phyloP scores from a whole-genome alignment of 2,797 vertebrate genomes.

The Clamator glandarius region DNA sequence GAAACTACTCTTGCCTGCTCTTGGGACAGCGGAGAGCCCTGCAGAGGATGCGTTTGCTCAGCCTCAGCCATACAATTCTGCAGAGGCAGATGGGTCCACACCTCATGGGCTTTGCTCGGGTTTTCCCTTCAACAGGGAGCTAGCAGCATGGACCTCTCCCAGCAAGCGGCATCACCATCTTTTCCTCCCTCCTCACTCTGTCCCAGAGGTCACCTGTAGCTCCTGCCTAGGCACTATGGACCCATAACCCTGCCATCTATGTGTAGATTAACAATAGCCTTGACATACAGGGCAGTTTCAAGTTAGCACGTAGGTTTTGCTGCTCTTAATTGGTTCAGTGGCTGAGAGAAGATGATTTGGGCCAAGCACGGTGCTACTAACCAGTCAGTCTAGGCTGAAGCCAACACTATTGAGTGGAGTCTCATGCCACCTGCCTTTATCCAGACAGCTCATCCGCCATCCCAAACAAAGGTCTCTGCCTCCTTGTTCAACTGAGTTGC shows the following conservation, averaged over 20 bases:
- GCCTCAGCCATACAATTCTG: rapidly evolving
- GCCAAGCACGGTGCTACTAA: rapidly evolving
- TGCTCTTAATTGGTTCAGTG: not conserved
- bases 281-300: not conserved
- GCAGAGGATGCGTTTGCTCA: rapidly evolving
- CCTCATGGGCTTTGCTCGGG: not conserved
- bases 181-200: not conserved
- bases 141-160: rapidly evolving
- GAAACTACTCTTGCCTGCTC: rapidly evolving
- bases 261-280: not conserved
- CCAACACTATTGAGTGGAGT: not conserved
- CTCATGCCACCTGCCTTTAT: not conserved
- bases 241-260: not conserved
- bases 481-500: not conserved
- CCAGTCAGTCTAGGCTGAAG: not conserved
- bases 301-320: not conserved
- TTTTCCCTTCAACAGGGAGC: not conserved
- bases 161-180: rapidly evolving
- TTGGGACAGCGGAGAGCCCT: not conserved
- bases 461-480: not conserved
- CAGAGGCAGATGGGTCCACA: not conserved
- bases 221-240: not conserved
- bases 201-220: not conserved
- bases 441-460: not conserved
- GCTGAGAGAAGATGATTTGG: not conserved